Evolutionary conservation across 2,888 invertebrate species (phyloP).

Genomic region (Nomada lathburiana): DNA sequence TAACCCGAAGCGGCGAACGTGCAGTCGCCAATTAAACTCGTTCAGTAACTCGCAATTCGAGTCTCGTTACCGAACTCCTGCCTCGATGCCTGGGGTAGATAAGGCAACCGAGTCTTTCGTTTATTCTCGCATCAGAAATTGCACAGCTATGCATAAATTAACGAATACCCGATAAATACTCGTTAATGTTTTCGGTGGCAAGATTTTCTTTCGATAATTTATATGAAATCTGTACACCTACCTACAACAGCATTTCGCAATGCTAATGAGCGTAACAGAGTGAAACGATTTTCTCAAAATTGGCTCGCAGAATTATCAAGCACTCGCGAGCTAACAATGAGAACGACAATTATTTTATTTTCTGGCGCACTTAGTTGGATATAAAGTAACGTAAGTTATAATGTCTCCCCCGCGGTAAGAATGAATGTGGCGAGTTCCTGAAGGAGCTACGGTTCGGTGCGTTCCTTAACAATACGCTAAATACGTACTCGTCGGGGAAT

Average conservation of each 20-base stretch:
- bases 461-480: slow-evolving; percentile 79
- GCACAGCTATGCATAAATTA: slow-evolving; percentile 65
- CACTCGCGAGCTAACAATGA: neutral
- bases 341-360: slow-evolving; percentile 26
- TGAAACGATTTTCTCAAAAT: neutral
- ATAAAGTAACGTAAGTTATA: slow-evolving; percentile 34
- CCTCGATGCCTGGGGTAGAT: slow-evolving; percentile 77
- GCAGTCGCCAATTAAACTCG: slow-evolving; percentile 59
- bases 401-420: slow-evolving; percentile 41
- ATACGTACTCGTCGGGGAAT: slow-evolving; percentile 78
- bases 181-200: neutral
- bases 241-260: no score
- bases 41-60: slow-evolving; percentile 51
- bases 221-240: no score
- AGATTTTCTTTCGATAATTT: no score
- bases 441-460: slow-evolving; percentile 82
- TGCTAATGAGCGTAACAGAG: neutral
- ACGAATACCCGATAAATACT: slow-evolving; percentile 26
- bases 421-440: slow-evolving; percentile 56
- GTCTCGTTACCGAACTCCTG: slow-evolving; percentile 70
- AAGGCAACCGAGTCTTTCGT: slow-evolving; percentile 59
- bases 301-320: slow-evolving; percentile 24
- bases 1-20: slow-evolving; percentile 42
- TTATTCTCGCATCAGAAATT: slow-evolving; percentile 56
- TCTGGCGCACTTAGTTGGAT: slow-evolving; percentile 50